Evolutionary conservation across 1,140 invertebrate genomes (phyloP), one percentile per base, ranked within the genome.

Genomic region (Sinonovacula constricta): DNA sequence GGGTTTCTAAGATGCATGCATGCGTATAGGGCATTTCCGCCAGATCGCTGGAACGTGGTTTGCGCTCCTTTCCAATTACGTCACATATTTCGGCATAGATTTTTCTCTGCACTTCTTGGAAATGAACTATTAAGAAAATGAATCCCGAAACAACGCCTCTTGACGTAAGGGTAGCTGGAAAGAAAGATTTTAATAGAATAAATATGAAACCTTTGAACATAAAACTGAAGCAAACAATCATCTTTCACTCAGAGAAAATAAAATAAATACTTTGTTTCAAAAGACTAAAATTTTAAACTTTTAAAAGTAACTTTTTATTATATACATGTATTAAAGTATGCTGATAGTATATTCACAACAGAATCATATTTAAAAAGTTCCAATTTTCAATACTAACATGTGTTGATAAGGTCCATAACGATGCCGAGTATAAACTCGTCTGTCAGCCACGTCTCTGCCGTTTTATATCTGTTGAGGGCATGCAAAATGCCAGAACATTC

Each of bases 331-430:
- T n/a, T n/a, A n/a, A n/a, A n/a, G n/a, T n/a, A n/a, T n/a, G n/a
- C n/a, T n/a, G n/a, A n/a, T n/a, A n/a, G n/a, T n/a, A n/a, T n/a
- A n/a, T n/a, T n/a, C n/a, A n/a, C n/a, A n/a, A n/a, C n/a, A n/a
- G n/a, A n/a, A n/a, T n/a, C n/a, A n/a, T n/a, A n/a, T n/a, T n/a
- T n/a, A n/a, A n/a, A n/a, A n/a, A n/a, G n/a, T n/a, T n/a, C n/a
- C n/a, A n/a, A n/a, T n/a, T n/a, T n/a, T n/a, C n/a, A 36, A n/a
- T 18, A 39, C 72, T 66, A 69, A 78, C 75, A 78, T 36, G 75
- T 78, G 36, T 78, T 78, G 10, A 78, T 78, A 0, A 78, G 57
- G 31, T 78, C 75, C 75, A 78, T 78, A 18, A 60, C 36, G 14
- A 78, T 56, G 28, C 75, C 75, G 26, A 78, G 56, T 18, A 78